Evolutionary conservation across 2,888 invertebrate species (phyloP).

Genomic region (Xestia sexstrigata): DNA sequence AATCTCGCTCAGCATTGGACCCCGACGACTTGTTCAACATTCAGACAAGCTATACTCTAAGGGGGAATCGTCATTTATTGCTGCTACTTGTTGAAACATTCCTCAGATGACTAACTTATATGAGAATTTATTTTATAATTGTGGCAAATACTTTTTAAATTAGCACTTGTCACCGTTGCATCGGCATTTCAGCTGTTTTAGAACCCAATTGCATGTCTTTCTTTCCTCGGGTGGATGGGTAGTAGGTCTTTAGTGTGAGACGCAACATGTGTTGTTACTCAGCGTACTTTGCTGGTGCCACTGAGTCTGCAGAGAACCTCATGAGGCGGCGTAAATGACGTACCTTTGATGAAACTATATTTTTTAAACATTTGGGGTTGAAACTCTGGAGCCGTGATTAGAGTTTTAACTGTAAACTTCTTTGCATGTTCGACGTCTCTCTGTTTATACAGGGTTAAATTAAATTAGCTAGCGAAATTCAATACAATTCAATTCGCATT

Average conservation of each 20-base stretch:
- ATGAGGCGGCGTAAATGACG: not conserved
- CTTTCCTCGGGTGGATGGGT: too few relatives aligned
- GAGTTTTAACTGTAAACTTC: not conserved
- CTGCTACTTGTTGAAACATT: conserved; percentile 50
- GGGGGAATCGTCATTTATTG: conserved; percentile 75
- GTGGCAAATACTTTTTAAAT: not conserved
- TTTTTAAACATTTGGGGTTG: too few relatives aligned
- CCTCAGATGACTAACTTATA: not conserved
- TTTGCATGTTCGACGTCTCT: not conserved
- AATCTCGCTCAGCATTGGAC: conserved; percentile 78
- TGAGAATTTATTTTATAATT: conserved; percentile 15
- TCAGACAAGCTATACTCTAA: conserved; percentile 72
- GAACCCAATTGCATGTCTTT: too few relatives aligned
- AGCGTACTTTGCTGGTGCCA: not conserved
- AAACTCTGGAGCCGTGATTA: not conserved
- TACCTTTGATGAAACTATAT: too few relatives aligned
- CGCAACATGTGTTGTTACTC: not conserved
- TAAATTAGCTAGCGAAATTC: not conserved
- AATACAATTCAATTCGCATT: not conserved
- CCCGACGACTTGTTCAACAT: conserved; percentile 79
- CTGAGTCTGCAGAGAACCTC: not conserved
- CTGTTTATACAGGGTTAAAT: not conserved
- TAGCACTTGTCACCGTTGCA: not conserved
- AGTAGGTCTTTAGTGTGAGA: too few relatives aligned
- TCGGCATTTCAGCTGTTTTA: too few relatives aligned